phyloP scores from a whole-genome alignment of 2,113 vertebrate genomes.

The Pomatostomus ruficeps region DNA sequence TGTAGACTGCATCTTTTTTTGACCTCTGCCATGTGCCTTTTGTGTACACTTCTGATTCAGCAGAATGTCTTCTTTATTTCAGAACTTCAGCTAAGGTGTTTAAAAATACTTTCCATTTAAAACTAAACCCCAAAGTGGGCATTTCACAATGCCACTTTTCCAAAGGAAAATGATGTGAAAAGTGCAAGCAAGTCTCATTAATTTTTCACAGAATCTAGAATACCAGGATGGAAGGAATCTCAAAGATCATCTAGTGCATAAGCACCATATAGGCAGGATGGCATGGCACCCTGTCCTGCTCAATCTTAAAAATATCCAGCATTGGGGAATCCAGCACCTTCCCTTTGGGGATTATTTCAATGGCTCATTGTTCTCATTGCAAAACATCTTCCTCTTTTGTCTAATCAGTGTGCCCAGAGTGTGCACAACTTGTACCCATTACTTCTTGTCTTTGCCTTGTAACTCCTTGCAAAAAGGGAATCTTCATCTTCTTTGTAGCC shows the following conservation, averaged over 20 bases:
- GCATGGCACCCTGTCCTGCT: not conserved
- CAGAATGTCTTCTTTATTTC: not conserved
- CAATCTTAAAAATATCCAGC: not conserved
- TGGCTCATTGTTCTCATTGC: not conserved
- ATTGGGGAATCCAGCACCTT: not conserved
- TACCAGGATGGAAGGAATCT: not conserved
- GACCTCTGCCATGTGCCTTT: not conserved
- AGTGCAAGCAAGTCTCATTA: not conserved
- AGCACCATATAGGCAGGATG: not conserved
- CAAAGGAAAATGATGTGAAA: not conserved
- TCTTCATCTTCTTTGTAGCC: not conserved
- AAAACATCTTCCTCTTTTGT: not conserved
- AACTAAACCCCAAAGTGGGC: not conserved
- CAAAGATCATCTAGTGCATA: not conserved
- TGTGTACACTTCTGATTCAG: not conserved
- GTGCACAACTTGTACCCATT: not conserved
- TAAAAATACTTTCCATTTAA: not conserved
- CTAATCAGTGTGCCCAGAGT: not conserved
- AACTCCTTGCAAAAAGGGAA: not conserved
- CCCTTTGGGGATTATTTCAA: not conserved
- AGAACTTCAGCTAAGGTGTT: not conserved
- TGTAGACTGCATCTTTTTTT: not conserved
- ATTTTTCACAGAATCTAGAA: not conserved
- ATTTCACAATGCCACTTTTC: not conserved
- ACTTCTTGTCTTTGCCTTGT: not conserved